phyloP scores from a whole-genome alignment of 2,797 vertebrate species.

The Pseudomugil gertrudae region DNA sequence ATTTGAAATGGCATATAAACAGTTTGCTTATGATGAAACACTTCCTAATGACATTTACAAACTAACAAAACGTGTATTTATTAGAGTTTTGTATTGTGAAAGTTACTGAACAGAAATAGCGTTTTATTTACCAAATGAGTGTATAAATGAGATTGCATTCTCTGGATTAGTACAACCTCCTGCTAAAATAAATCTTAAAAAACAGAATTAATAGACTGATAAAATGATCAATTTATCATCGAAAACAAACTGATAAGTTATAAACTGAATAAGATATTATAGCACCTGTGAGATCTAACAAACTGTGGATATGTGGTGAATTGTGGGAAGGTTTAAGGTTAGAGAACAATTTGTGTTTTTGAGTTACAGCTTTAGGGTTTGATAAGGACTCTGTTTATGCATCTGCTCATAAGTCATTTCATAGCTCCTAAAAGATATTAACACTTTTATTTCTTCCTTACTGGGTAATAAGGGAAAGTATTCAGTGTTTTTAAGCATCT shows the following conservation, averaged over 20 bases:
- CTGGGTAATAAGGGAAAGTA: no score
- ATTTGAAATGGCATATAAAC: constrained; percentile 12
- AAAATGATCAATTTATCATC: no score
- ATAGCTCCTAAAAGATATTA: background rate
- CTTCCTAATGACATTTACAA: constrained; percentile 1
- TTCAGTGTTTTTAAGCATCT: background rate
- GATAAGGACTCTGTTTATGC: background rate
- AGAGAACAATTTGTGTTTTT: background rate
- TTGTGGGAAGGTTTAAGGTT: no score
- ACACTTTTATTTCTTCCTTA: background rate
- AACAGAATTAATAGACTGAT: no score
- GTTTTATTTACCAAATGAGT: constrained; percentile 19
- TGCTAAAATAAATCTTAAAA: no score
- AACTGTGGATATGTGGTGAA: background rate
- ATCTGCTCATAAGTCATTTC: background rate
- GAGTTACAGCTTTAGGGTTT: background rate
- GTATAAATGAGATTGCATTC: no score
- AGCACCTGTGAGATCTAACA: background rate
- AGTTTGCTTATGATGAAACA: constrained; percentile 14
- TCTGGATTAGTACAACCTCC: no score
- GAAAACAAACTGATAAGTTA: background rate
- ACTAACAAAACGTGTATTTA: constrained; percentile 1
- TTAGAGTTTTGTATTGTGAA: background rate
- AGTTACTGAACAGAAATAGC: background rate
- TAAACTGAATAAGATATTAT: background rate